phyloP scores from a whole-genome alignment of 1,140 invertebrate genomes.

The Chelonus insularis region DNA sequence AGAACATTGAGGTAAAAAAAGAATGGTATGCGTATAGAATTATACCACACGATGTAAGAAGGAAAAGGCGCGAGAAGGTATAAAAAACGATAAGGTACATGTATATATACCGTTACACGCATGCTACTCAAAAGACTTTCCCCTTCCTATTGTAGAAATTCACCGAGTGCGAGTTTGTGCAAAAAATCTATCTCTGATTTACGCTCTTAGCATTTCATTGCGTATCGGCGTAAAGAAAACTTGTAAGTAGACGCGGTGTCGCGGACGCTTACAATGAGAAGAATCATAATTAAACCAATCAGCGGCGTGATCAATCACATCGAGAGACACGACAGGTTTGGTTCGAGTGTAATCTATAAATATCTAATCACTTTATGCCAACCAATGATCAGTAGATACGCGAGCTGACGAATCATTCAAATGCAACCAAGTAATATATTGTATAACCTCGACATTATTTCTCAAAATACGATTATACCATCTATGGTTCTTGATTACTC shows the following conservation, averaged over 20 bases:
- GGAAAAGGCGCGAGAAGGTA: too few species aligned
- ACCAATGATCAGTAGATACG: not conserved
- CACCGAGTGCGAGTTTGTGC: not conserved
- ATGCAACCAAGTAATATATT: not conserved
- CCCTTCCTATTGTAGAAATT: slow-evolving; percentile 13
- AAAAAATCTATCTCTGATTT: slow-evolving; percentile 15
- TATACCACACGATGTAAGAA: too few species aligned
- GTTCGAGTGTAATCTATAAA: slow-evolving; percentile 11
- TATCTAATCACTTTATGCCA: slow-evolving; percentile 7
- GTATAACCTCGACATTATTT: slow-evolving; percentile 5
- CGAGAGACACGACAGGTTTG: slow-evolving; percentile 21
- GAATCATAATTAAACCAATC: slow-evolving; percentile 45
- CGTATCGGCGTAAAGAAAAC: not conserved
- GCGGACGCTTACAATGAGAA: slow-evolving; percentile 29
- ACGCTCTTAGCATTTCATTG: slow-evolving; percentile 25
- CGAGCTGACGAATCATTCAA: not conserved
- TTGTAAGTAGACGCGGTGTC: slow-evolving; percentile 15
- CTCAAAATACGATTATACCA: slow-evolving; percentile 12
- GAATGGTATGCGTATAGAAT: too few species aligned
- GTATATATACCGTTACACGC: too few species aligned
- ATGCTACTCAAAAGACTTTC: not conserved
- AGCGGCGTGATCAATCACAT: slow-evolving; percentile 45
- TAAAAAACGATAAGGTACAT: too few species aligned
- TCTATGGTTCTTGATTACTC: slow-evolving; percentile 1
- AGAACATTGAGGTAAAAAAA: too few species aligned